Conservation (phyloP, 1,140 invertebrate genomes). For the Chironomus striatipennis region DNA sequence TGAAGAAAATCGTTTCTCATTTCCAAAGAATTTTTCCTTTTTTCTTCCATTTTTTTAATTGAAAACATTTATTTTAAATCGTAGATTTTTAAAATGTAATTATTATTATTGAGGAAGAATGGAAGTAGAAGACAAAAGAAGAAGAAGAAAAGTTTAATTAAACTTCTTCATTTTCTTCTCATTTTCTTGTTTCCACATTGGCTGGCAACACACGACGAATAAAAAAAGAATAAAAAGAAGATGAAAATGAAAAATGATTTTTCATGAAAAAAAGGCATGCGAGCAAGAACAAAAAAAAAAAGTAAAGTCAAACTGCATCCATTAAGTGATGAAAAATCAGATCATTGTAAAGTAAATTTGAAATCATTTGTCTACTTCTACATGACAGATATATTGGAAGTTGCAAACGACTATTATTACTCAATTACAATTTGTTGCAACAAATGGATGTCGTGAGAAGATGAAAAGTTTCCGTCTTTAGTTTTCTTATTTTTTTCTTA, state of each 20-base stretch:
- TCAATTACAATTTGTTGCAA: neutral
- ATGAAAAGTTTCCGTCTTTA: too few species aligned
- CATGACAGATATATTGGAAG: slow-evolving; percentile 10
- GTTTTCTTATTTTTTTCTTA: too few species aligned
- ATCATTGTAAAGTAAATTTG: slow-evolving; percentile 14
- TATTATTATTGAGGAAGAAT: neutral
- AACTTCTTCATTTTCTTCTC: slow-evolving; percentile 6
- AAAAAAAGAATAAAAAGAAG: neutral
- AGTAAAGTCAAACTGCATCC: slow-evolving; percentile 6
- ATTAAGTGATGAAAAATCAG: slow-evolving; percentile 13
- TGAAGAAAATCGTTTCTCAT: neutral
- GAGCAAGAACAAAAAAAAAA: neutral
- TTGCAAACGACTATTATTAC: neutral
- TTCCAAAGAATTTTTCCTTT: slow-evolving; percentile 7
- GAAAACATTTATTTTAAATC: slow-evolving; percentile 21
- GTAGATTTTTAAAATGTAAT: slow-evolving; percentile 19
- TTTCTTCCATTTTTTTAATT: neutral
- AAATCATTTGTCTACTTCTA: neutral
- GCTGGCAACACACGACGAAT: too few species aligned
- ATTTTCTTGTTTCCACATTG: neutral
- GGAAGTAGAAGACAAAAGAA: neutral
- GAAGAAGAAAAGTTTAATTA: slow-evolving; percentile 18
- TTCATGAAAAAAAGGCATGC: neutral
- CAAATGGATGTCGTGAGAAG: too few species aligned
- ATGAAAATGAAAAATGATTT: slow-evolving; percentile 13